Evolutionary conservation across 2,797 vertebrate species (phyloP), one percentile per base, ranked within the genome.

Genomic region (Amniataba percoides): DNA sequence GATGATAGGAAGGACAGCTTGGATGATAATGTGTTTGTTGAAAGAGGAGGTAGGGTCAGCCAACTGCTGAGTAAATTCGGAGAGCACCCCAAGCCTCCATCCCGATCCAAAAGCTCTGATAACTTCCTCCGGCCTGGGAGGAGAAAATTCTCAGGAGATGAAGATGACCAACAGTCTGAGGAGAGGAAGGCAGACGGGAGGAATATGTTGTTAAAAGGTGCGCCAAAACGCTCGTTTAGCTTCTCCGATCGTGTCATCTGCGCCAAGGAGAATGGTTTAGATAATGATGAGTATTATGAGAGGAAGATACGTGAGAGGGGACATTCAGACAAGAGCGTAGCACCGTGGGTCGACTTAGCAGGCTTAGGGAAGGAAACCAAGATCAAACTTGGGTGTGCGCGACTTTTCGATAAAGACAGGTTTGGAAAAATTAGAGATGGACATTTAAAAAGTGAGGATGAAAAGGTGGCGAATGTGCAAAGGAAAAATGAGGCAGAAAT

Each of bases 61-160:
- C 92, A 94, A 87, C 84, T 97, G 55, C 88, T 96, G 43, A 95
- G 94, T 72, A 95, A 92, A 77, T 97, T 97, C 2, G 95, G 95
- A 43, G 88, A 95, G 76, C 84, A 89, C 10, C 92, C 86, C 2
- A 94, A 92, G 69, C 89, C 82, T 25, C 93, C 95, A 1, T 91
- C 85, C 42, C 91, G 94, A 40, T 95, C 95, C 55, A 95, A 95
- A 88, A 96, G 95, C 81, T 94, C 90, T 0, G 95, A 95, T 12
- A 90, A 93, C 72, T 91, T 96, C 74, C 80, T 89, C 27, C 67
- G 14, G 5, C 77, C 81, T 0, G 83, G 62, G 12, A 87, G 82
- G 57, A 87, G 83, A 69, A 88, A 84, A 78, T 80, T 82, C 45
- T 90, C 73, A 7, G 78, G 57, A 14, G 90, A 89, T 36, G 78